Base-by-base conservation (phyloP, 2,888 invertebrate species). In the Sinodicranocentrus sp. region DNA sequence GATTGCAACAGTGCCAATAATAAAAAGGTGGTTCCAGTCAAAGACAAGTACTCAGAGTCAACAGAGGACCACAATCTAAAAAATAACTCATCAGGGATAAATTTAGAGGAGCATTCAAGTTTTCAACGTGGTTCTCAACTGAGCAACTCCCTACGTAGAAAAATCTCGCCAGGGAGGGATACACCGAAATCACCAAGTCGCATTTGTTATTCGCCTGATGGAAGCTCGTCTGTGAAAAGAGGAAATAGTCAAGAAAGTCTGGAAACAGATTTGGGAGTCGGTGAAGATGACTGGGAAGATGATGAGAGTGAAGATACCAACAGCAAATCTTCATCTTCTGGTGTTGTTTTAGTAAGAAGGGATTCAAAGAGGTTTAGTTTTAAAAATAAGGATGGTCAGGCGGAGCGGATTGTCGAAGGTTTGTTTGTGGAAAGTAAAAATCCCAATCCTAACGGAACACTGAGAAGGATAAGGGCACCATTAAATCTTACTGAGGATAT, bases 391-490 rank as follows among this genome's bases (percentile, higher is more conserved):
- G 78, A 84, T 23, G 87, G 82, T 26, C 83, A 86, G 39, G 85
- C 85, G n/a, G 87, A 88, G 26, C 84, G 89, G n/a, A 86, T 89
- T 59, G 85, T 89, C 8, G 87, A 89, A 84, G 89, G 89, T 2
- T 63, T 89, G 8, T 89, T 89, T 84, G 86, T 89, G 2, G 89
- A 89, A 84, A 90, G 88, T 84, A 89, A 87, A 78, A 88, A 82
- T 86, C 71, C 86, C 2, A 88, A 82, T 80, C 77, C 86, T 1
- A 86, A 87, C 79, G 88, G 88, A 2, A 88, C 88, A 2, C 54
- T 88, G 75, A 84, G 84, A 65, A 72, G 88, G 72, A 84, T 88
- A 23, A 80, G 84, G 82, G 88, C 86, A 33, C 88, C 88, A 13
- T 63, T 87, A 39, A 86, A 88, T 83, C 84, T 88, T 52, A 71